A percentile compares a stretch with the other conserved stretches of the same genome.
Evolutionary conservation across 2,113 vertebrate genomes (phyloP).

Genomic region (Thermophis baileyi): DNA sequence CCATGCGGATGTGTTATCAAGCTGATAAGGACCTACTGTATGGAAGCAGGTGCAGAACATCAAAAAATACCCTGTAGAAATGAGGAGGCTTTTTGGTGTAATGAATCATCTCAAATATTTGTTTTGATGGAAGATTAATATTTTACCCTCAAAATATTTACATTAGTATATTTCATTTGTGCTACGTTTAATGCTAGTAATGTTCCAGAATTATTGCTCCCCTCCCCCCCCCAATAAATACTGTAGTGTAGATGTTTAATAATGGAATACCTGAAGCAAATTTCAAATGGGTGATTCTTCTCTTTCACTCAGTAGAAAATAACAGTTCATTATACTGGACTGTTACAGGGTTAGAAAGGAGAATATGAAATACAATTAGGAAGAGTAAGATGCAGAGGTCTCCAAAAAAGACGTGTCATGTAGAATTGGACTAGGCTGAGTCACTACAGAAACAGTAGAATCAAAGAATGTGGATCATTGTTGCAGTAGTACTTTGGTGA

Average conservation of each 20-base stretch:
- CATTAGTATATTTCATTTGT: neutral
- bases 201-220: neutral
- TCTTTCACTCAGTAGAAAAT: neutral
- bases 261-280: neutral
- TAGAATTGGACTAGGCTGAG: neutral
- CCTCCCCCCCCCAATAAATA: neutral
- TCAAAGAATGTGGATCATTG: neutral
- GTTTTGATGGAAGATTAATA: neutral
- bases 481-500: neutral
- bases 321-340: neutral
- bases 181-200: neutral
- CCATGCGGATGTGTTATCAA: neutral
- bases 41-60: neutral
- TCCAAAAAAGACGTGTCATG: neutral
- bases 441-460: neutral
- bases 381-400: neutral
- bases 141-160: neutral
- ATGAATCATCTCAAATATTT: neutral
- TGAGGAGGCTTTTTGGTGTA: neutral
- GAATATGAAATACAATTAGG: neutral
- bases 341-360: neutral
- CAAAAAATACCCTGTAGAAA: neutral
- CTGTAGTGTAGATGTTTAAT: neutral
- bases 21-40: neutral
- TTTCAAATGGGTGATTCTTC: neutral